Percentiles rank a stretch among this genome's conserved stretches.
These are phyloP conservation scores for Halcyon chelicuti DNA, from an alignment of 2,797 vertebrate genomes.

Conservation along the genomic window DNA sequence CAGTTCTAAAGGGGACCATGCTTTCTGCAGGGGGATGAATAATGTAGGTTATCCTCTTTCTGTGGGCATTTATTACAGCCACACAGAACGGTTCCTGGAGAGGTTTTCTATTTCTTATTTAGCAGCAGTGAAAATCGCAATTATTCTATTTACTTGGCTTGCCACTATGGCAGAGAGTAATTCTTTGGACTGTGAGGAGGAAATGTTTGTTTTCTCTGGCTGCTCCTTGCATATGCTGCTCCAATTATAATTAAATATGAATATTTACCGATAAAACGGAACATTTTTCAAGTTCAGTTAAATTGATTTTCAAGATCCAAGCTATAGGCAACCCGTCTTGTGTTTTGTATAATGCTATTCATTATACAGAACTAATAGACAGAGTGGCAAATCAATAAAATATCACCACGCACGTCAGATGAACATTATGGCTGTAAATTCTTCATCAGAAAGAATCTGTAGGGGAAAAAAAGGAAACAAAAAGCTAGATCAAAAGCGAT, in stretches of 20 bases:
- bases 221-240: conserved; percentile 42
- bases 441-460: conserved; percentile 66
- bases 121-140: conserved; percentile 41
- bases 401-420: conserved; percentile 35
- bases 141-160: conserved; percentile 55
- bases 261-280: conserved; percentile 9
- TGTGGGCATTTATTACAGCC: conserved; percentile 41
- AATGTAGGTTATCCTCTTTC: conserved; percentile 43
- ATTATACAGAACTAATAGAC: conserved; percentile 22
- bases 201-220: conserved; percentile 28
- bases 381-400: conserved; percentile 54
- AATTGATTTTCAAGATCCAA: not conserved
- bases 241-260: conserved; percentile 36
- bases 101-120: conserved; percentile 64
- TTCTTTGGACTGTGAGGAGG: conserved; percentile 23
- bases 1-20: not conserved
- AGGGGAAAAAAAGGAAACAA: conserved; percentile 64
- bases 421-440: conserved; percentile 60
- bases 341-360: conserved; percentile 27
- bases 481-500: conserved; percentile 66
- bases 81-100: conserved; percentile 17
- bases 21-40: conserved; percentile 31
- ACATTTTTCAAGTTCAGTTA: not conserved
- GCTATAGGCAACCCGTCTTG: not conserved
- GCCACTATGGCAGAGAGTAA: conserved; percentile 10